These are phyloP conservation scores for Phrynosoma platyrhinos DNA, from an alignment of 2,113 vertebrate species.

Conservation along the genomic window DNA sequence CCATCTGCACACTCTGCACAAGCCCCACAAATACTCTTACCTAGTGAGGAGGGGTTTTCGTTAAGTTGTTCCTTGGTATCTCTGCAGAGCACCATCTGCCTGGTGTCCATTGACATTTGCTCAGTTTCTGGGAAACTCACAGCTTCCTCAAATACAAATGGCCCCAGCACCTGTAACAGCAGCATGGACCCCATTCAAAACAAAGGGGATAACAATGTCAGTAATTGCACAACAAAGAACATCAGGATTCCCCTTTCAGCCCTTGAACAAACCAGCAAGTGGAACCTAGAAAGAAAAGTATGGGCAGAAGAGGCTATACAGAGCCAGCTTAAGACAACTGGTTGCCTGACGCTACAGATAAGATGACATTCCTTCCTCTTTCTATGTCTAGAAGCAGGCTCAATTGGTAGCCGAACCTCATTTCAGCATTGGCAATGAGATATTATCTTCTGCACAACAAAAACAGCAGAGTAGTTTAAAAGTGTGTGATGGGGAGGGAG, in stretches of 20 bases:
- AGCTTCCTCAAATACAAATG: conserved; percentile 29
- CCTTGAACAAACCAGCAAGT: too few species aligned
- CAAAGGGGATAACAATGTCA: not conserved
- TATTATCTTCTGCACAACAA: too few species aligned
- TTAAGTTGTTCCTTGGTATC: conserved; percentile 30
- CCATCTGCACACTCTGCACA: not conserved
- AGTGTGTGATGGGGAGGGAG: too few species aligned
- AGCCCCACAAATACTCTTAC: conserved; percentile 11
- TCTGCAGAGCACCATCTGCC: conserved; percentile 25
- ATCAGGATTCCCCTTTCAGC: too few species aligned
- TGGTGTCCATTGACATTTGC: conserved; percentile 17
- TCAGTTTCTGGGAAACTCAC: conserved; percentile 30
- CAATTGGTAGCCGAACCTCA: too few species aligned
- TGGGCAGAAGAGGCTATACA: too few species aligned
- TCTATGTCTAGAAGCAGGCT: too few species aligned
- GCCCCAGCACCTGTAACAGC: conserved; percentile 33
- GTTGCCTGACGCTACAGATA: not conserved
- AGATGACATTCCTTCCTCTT: too few species aligned
- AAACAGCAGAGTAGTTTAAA: too few species aligned
- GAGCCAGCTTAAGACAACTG: not conserved
- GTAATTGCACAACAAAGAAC: not conserved
- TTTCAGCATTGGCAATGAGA: too few species aligned
- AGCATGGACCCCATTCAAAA: not conserved
- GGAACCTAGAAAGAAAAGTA: too few species aligned
- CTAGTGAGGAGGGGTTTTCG: not conserved